Conservation (phyloP, 2,888 invertebrate genomes). For the Monopis laevigella region DNA sequence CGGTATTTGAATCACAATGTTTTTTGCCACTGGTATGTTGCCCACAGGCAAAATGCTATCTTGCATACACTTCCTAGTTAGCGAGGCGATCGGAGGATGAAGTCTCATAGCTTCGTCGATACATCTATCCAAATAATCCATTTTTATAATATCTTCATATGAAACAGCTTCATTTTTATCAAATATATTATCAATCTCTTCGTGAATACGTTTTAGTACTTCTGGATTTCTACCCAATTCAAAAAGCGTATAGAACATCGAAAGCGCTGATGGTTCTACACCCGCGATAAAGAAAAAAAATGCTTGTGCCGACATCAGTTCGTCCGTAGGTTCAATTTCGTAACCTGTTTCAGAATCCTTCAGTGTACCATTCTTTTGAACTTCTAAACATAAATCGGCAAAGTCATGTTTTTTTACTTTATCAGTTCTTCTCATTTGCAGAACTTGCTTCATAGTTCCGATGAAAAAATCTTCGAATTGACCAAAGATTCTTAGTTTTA, state of each 20-base stretch:
- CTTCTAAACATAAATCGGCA: slow-evolving; percentile 35
- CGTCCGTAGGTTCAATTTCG: slow-evolving; percentile 33
- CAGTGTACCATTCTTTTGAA: slow-evolving; percentile 36
- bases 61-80: slow-evolving; percentile 34
- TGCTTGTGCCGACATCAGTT: slow-evolving; percentile 46
- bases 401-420: slow-evolving; percentile 32
- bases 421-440: slow-evolving; percentile 27
- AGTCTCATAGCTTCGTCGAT: slow-evolving; percentile 38
- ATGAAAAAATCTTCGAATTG: slow-evolving; percentile 38
- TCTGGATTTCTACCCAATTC: slow-evolving; percentile 39
- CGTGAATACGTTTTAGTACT: slow-evolving; percentile 35
- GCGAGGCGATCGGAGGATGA: slow-evolving; percentile 35
- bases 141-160: slow-evolving; percentile 33
- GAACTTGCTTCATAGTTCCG: slow-evolving; percentile 32
- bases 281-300: slow-evolving; percentile 57
- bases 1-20: slow-evolving; percentile 26
- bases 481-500: slow-evolving; percentile 33
- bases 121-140: slow-evolving; percentile 46
- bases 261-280: slow-evolving; percentile 44
- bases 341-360: slow-evolving; percentile 31
- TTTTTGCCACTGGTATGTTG: slow-evolving; percentile 30
- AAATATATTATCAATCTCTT: slow-evolving; percentile 42
- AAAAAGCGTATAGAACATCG: slow-evolving; percentile 40
- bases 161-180: slow-evolving; percentile 29
- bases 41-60: slow-evolving; percentile 31